Base-by-base conservation (phyloP, 2,888 invertebrate genomes). In the Drosophila lutescens region DNA sequence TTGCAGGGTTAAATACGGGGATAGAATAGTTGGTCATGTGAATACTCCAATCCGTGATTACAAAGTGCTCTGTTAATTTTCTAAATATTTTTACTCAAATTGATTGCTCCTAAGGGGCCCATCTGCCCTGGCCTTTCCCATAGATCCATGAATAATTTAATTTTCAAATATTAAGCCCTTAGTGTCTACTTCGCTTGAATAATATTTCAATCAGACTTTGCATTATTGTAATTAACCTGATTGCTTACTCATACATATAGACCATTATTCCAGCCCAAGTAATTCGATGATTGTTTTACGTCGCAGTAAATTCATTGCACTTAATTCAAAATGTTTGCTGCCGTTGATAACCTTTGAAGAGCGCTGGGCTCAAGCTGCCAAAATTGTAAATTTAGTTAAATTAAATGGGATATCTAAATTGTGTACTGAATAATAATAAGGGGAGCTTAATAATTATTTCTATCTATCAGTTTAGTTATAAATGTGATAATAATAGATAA, bases 141-240 rank as follows among this genome's bases (percentile, higher is more conserved):
- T 4, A 26, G 26, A 8, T 46, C 8, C 26, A n/a, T n/a, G 1
- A 7, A 23, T 23, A 43, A 43, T 20, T 20, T 43, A 10, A 1
- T 43, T 43, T 43, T 13, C 43, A 43, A 43, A 43, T 20, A 43
- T 41, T 43, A 12, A 43, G 5, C 20, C 12, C 6, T 20, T 43
- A 0, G 12, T 43, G n/a, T 10, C 10, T 12, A 8, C 17, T 30
- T 47, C 15, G 15, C 9, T 13, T 13, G 30, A 15, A 26, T 30
- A 15, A 10, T 7, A 32, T 17, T 32, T 30, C 30, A 12, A 32
- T 47, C 30, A 12, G 47, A 10, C 10, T 46, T n/a, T 46, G 5
- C 26, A 12, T 6, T 32, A 32, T 47, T 30, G 47, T 32, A 47
- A 47, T 17, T 30, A 30, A 46, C 46, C 46, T 30, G 26, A 30